Conservation (phyloP, 2,113 vertebrate species). For the Peromyscus californicus region DNA sequence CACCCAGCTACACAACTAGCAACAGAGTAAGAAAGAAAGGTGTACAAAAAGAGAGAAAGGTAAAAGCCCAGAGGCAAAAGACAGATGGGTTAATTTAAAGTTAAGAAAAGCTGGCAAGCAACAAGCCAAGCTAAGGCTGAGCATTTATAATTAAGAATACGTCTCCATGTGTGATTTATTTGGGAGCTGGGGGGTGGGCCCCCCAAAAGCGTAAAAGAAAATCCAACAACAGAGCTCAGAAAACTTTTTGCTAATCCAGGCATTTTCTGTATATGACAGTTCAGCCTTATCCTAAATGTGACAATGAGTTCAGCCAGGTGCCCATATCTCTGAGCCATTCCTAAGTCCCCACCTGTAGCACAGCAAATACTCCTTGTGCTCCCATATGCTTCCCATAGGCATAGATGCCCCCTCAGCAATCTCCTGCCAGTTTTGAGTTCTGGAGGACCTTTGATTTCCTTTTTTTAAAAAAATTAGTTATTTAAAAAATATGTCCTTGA, state of each 20-base stretch:
- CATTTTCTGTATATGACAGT: neutral
- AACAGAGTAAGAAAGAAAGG: no score
- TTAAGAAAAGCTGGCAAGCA: no score
- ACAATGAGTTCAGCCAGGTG: neutral
- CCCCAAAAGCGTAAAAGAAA: no score
- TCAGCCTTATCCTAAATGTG: neutral
- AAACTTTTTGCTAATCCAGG: neutral
- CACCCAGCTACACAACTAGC: no score
- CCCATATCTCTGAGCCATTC: neutral
- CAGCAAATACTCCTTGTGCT: neutral
- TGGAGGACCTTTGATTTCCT: constrained; percentile 9
- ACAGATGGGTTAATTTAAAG: no score
- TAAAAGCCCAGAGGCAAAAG: no score
- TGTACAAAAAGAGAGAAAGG: no score
- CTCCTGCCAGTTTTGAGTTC: neutral
- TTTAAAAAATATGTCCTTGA: neutral
- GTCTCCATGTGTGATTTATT: no score
- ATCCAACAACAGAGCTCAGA: neutral
- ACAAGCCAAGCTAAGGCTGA: no score
- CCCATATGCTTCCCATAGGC: neutral
- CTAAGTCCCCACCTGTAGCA: neutral
- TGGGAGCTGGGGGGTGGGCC: no score
- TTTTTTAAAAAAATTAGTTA: neutral
- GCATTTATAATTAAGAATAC: no score
- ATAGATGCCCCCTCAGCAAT: neutral